These are phyloP conservation scores for Acipenser ruthenus DNA, from an alignment of 2,797 vertebrate species.

Conservation along the genomic window DNA sequence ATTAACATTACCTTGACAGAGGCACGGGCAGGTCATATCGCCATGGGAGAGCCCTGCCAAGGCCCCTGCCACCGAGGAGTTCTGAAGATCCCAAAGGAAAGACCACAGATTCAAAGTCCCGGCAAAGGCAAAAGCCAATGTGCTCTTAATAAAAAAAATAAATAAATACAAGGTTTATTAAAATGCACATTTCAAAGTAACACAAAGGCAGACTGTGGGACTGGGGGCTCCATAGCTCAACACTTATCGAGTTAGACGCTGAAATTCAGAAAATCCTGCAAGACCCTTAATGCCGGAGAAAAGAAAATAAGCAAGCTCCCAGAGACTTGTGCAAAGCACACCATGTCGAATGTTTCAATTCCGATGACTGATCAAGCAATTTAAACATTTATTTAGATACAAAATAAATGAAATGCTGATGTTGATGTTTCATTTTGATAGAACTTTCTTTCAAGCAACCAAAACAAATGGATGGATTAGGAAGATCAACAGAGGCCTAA, in stretches of 20 bases:
- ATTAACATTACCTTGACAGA: conserved; percentile 80
- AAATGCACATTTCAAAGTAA: conserved; percentile 70
- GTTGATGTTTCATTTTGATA: conserved; percentile 16
- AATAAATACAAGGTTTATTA: conserved; percentile 96
- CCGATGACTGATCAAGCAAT: conserved; percentile 45
- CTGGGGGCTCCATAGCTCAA: not conserved
- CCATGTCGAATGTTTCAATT: conserved; percentile 27
- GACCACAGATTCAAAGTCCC: conserved; percentile 76
- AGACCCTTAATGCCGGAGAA: conserved; percentile 52
- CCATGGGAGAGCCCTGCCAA: conserved; percentile 75
- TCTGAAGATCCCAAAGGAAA: conserved; percentile 83
- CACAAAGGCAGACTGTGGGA: conserved; percentile 47
- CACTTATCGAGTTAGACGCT: conserved; percentile 40
- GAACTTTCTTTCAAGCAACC: conserved; percentile 47
- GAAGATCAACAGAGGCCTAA: conserved; percentile 56
- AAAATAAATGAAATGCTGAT: conserved; percentile 31
- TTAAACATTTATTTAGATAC: conserved; percentile 45
- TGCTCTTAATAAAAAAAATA: conserved; percentile 85
- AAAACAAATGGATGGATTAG: conserved; percentile 66
- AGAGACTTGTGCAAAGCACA: conserved; percentile 40
- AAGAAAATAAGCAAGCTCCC: conserved; percentile 60
- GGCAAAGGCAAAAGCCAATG: conserved; percentile 75
- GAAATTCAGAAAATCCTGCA: conserved; percentile 50
- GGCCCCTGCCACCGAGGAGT: conserved; percentile 77
- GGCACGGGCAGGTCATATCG: conserved; percentile 73